A percentile compares a stretch with the other conserved stretches of the same genome.
These are phyloP conservation scores for Drosophila suboccidentalis DNA, from an alignment of 2,888 invertebrate genomes.

Conservation along the genomic window DNA sequence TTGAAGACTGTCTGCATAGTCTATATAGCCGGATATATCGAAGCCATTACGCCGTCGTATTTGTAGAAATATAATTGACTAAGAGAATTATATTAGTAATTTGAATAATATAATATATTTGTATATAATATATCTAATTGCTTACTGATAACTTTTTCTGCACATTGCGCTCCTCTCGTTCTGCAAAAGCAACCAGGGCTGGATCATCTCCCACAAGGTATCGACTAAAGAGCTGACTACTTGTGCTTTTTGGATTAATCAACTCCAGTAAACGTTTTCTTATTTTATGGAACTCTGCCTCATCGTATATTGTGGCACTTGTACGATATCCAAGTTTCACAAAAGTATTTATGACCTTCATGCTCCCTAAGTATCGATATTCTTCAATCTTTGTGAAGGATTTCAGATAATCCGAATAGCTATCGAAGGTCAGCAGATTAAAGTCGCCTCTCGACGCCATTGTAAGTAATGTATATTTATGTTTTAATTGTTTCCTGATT, in stretches of 20 bases:
- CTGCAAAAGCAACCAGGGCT: constrained; percentile 88
- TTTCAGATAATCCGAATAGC: constrained; percentile 93
- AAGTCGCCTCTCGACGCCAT: constrained; percentile 38
- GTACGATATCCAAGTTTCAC: constrained; percentile 92
- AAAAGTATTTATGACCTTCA: constrained; percentile 89
- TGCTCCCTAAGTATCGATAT: constrained; percentile 91
- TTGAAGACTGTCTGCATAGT: constrained; percentile 55
- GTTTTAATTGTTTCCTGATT: background rate
- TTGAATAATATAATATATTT: no score
- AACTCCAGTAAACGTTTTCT: constrained; percentile 87
- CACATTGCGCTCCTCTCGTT: constrained; percentile 89
- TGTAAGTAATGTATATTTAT: background rate
- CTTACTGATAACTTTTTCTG: constrained; percentile 90
- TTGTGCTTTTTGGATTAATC: constrained; percentile 86
- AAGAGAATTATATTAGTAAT: no score
- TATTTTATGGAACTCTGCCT: constrained; percentile 88
- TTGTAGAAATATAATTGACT: constrained; percentile 66
- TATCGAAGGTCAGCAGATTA: constrained; percentile 70
- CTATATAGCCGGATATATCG: constrained; percentile 62
- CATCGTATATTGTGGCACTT: constrained; percentile 85
- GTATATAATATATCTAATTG: no score
- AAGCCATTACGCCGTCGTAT: constrained; percentile 50
- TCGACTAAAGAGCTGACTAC: constrained; percentile 88
- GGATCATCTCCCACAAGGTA: constrained; percentile 87
- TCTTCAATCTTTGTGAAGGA: constrained; percentile 91